These are phyloP conservation scores for Entosphenus tridentatus DNA, from an alignment of 2,113 vertebrate species.

Conservation along the genomic window DNA sequence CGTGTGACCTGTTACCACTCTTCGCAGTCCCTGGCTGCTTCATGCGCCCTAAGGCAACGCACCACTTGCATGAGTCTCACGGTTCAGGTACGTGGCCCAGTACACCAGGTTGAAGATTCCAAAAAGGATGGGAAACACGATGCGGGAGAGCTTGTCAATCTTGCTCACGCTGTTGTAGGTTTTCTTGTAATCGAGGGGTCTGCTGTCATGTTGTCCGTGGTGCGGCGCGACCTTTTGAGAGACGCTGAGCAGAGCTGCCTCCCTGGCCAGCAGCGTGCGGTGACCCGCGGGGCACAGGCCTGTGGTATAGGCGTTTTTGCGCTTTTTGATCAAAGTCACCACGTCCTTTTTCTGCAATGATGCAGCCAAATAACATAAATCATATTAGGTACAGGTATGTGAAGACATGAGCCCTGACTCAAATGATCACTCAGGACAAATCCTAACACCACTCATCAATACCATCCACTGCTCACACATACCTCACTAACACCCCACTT, in stretches of 20 bases:
- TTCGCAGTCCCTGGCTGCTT: too few species aligned
- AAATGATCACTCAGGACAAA: too few species aligned
- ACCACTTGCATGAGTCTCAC: conserved; percentile 21
- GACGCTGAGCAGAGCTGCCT: conserved; percentile 62
- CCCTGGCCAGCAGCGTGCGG: conserved; percentile 45
- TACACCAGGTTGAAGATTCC: conserved; percentile 96
- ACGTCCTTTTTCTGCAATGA: conserved; percentile 67
- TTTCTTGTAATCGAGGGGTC: conserved; percentile 58
- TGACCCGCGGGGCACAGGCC: conserved; percentile 88
- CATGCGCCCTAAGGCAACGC: too few species aligned
- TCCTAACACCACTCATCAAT: too few species aligned
- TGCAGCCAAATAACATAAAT: background rate
- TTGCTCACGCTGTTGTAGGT: conserved; percentile 98
- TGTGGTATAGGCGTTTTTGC: conserved; percentile 93
- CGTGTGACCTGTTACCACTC: too few species aligned
- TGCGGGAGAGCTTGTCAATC: conserved; percentile 98
- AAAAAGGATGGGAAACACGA: conserved; percentile 89
- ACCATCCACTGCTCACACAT: too few species aligned
- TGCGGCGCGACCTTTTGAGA: conserved; percentile 42
- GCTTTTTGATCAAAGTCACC: conserved; percentile 57
- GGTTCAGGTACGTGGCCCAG: conserved; percentile 93
- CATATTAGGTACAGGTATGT: too few species aligned
- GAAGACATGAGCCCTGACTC: too few species aligned
- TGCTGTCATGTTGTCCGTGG: conserved; percentile 39
- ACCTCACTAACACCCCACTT: too few species aligned